Base-by-base conservation (phyloP, 2,797 vertebrate genomes). In the Falco concolor region DNA sequence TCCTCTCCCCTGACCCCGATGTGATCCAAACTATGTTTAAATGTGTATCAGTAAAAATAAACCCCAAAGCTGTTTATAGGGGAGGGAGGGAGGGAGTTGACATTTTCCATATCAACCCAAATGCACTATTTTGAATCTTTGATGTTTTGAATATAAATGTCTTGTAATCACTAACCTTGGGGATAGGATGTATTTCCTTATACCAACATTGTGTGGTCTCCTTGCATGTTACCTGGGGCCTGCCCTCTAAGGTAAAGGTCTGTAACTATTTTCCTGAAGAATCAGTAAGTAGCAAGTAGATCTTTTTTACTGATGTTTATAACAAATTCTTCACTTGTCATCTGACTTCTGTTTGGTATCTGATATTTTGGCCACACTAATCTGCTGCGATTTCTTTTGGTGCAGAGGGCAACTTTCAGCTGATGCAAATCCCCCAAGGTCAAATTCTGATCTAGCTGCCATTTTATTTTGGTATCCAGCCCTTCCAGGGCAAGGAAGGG, bases 381-480 rank as follows among this genome's bases (percentile, higher is more conserved):
- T 57, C 36, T 72, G 34, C 54, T 82, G 25, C 2, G 3, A 40
- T 69, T 88, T 81, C 65, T 67, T 10, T 52, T 30, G 27, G 16
- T 45, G 40, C 45, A 79, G 78, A 69, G 20, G 34, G 32, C 25
- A 70, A 21, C n/a, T 23, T 45, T 45, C 42, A 45, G n/a, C 32
- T 59, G 67, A 65, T 74, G 30, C 32, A 45, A 92, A 54, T 40
- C 8, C n/a, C 13, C 13, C 17, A 42, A 17, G 36, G 56, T 17
- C 0, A 0, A 72, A 50, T 52, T 80, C 47, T 42, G 18, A 40
- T 50, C 27, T 49, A 0, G 65, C 32, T 87, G 25, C 5, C 14
- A 5, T 86, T 87, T 90, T 44, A 36, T 64, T 47, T 42, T 53
- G 22, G 8, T 50, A 19, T 38, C 44, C 60, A 85, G 24, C 40